Base-by-base conservation (phyloP, 2,113 vertebrate species). In the Notechis scutatus region DNA sequence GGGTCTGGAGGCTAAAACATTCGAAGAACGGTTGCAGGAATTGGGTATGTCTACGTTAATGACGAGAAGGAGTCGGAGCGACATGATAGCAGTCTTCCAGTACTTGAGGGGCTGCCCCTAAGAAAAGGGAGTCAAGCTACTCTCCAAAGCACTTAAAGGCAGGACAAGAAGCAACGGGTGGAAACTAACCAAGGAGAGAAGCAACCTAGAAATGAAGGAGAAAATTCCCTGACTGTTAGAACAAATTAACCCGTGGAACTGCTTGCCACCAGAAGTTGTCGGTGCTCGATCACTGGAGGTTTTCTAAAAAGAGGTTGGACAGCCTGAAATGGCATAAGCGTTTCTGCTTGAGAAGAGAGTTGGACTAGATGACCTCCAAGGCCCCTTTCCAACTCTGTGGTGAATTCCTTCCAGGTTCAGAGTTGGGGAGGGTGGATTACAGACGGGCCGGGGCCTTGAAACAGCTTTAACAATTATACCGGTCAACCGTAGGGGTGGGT, bases 341-440 rank as follows among this genome's bases (percentile, higher is more conserved):
- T 29, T 29, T 11, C 26, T 11, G 26, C 10, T 11, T 14, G 11
- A 64, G 26, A 29, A 64, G 61, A 29, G 59, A 59, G 57, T 1
- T 10, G 24, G 61, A 64, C 61, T 64, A n/a, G 59, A 29, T 29
- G 61, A 14, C 29, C 29, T 64, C 26, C 11, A 15, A 34, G 29
- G 12, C 34, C 29, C 29, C 29, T 69, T 69, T 34, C 29, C 11
- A 34, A 34, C 11, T n/a, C 29, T 9, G 3, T 87, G 18, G 8
- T 91, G 9, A 89, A 93, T 0, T 0, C 87, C 90, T 85, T 29
- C 29, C 0, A 12, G 95, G 95, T 81, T 91, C 85, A 0, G 93
- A 95, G 95, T 89, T 94, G 89, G 2, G 50, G 54, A 45, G 93
- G 94, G 95, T 94, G 96, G 92, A 85, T 93, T 61, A 24, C 89